phyloP scores from a whole-genome alignment of 2,113 vertebrate species.

The Ammospiza caudacuta region DNA sequence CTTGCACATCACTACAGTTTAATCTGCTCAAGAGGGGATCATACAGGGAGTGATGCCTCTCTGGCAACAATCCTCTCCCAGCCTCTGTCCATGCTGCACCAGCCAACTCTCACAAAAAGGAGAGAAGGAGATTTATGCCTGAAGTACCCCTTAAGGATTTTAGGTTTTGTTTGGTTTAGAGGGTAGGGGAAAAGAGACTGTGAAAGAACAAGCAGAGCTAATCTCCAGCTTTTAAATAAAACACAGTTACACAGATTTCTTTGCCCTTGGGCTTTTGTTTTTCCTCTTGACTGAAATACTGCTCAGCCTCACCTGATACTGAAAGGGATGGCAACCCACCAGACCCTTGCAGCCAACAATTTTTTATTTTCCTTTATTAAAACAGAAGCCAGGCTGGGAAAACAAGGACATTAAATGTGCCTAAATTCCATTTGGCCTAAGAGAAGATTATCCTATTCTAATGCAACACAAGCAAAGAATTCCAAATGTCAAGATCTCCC shows the following conservation, averaged over 20 bases:
- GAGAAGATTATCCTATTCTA: slow-evolving; percentile 57
- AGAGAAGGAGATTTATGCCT: slow-evolving; percentile 59
- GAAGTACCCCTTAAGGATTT: slow-evolving; percentile 65
- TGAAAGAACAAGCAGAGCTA: slow-evolving; percentile 60
- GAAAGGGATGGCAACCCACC: slow-evolving; percentile 50
- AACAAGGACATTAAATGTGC: slow-evolving; percentile 3
- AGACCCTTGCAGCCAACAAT: slow-evolving; percentile 26
- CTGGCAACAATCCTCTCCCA: slow-evolving; percentile 22
- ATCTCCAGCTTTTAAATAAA: slow-evolving; percentile 63
- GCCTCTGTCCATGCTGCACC: neutral
- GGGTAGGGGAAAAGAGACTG: slow-evolving; percentile 25
- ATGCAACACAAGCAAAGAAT: slow-evolving; percentile 34
- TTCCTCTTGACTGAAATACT: slow-evolving; percentile 58
- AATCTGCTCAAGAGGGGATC: slow-evolving; percentile 58
- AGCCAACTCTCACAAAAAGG: slow-evolving; percentile 52
- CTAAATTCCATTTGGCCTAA: slow-evolving; percentile 55
- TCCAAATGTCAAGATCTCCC: slow-evolving; percentile 40
- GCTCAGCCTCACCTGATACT: slow-evolving; percentile 57
- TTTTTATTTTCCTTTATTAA: slow-evolving; percentile 31
- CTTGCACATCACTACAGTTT: slow-evolving; percentile 21
- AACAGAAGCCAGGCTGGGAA: slow-evolving; percentile 6
- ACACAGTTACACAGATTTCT: slow-evolving; percentile 31
- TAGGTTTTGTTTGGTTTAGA: slow-evolving; percentile 65
- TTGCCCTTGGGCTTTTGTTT: slow-evolving; percentile 58
- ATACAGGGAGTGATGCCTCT: slow-evolving; percentile 22